Evolutionary conservation across 2,113 vertebrate genomes (phyloP).

Genomic region (Australoheros scitulus): DNA sequence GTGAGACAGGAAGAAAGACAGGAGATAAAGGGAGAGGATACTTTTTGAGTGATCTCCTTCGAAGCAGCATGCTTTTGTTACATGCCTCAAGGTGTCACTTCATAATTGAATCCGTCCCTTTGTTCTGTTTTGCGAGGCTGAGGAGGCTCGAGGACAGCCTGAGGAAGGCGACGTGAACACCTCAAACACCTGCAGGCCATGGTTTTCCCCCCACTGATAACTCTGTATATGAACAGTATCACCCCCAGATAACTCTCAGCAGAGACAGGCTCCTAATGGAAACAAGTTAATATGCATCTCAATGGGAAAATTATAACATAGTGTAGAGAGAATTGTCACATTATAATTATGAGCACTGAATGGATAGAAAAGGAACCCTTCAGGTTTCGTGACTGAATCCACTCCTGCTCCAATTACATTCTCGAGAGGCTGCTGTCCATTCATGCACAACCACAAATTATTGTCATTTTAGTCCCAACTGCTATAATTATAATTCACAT

Average conservation of each 20-base stretch:
- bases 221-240: constrained; percentile 13
- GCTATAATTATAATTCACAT: constrained; percentile 45
- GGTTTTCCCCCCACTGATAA: constrained; percentile 12
- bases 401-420: constrained; percentile 32
- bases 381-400: constrained; percentile 43
- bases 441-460: constrained; percentile 40
- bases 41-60: constrained; percentile 34
- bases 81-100: constrained; percentile 49
- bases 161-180: constrained; percentile 17
- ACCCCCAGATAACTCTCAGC: constrained; percentile 42
- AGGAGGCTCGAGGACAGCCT: constrained; percentile 30
- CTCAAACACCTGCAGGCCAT: neutral
- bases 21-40: constrained; percentile 29
- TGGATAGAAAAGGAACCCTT: constrained; percentile 38
- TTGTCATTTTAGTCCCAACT: constrained; percentile 35
- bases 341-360: constrained; percentile 55
- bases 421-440: constrained; percentile 44
- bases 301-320: constrained; percentile 43
- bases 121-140: constrained; percentile 27
- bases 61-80: constrained; percentile 33
- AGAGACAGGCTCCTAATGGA: constrained; percentile 56
- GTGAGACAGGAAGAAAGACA: constrained; percentile 30
- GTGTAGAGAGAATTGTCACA: constrained; percentile 51
- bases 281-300: constrained; percentile 57
- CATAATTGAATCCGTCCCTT: constrained; percentile 62